Evolutionary conservation across 2,888 invertebrate species (phyloP).

Genomic region (Noctua janthe): DNA sequence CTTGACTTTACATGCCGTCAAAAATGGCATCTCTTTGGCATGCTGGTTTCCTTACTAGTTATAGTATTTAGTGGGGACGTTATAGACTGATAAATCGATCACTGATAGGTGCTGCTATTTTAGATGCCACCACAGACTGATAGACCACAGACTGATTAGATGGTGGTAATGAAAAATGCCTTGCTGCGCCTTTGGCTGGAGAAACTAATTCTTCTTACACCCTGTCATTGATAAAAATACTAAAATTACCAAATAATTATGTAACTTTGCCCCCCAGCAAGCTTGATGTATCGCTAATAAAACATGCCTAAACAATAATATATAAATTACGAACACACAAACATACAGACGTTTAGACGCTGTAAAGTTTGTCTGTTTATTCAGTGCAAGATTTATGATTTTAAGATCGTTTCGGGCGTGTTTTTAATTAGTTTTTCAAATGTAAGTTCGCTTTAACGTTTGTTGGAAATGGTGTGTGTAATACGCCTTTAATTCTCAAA

Average conservation of each 20-base stretch:
- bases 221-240: slow-evolving; percentile 16
- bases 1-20: too few relatives aligned
- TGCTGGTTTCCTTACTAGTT: too few relatives aligned
- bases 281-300: slow-evolving; percentile 25
- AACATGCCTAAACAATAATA: slow-evolving; percentile 54
- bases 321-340: slow-evolving; percentile 56
- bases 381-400: slow-evolving; percentile 60
- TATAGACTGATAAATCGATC: too few relatives aligned
- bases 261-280: slow-evolving; percentile 16
- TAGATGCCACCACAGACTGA: too few relatives aligned
- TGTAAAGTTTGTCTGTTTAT: slow-evolving; percentile 50
- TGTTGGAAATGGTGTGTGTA: slow-evolving; percentile 13
- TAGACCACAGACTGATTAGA: too few relatives aligned
- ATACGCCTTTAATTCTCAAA: slow-evolving; percentile 3
- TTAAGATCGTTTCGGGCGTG: slow-evolving; percentile 46
- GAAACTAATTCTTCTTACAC: background rate
- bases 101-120: too few relatives aligned
- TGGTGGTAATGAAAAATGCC: too few relatives aligned
- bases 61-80: too few relatives aligned
- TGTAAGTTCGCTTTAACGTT: slow-evolving; percentile 3
- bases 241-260: slow-evolving; percentile 32
- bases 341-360: slow-evolving; percentile 56
- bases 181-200: too few relatives aligned
- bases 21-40: too few relatives aligned
- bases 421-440: slow-evolving; percentile 62